Evolutionary conservation across 2,888 invertebrate genomes (phyloP).

Genomic region (Rapana venosa): DNA sequence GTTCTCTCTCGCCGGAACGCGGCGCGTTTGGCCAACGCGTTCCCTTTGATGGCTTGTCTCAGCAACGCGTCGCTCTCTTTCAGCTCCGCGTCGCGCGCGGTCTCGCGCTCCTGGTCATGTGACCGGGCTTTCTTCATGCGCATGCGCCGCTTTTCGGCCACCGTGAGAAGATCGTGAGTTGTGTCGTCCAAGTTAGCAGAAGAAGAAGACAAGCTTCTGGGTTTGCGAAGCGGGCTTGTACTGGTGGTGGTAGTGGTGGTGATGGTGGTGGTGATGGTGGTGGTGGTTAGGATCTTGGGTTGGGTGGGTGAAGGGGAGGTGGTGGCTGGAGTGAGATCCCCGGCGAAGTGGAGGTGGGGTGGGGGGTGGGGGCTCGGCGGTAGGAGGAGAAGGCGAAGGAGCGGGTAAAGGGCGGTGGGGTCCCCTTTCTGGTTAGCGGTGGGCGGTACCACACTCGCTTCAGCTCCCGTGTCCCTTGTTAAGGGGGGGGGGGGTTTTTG

Average conservation of each 20-base stretch:
- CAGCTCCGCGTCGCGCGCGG: not conserved
- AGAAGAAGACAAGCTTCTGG: not conserved
- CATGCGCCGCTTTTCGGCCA: slow-evolving; percentile 16
- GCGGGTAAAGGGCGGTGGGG: slow-evolving; percentile 46
- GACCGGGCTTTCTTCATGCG: slow-evolving; percentile 33
- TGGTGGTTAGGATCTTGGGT: not conserved
- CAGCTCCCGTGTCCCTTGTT: slow-evolving; percentile 72
- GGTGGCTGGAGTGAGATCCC: not conserved
- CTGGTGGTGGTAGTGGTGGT: not conserved
- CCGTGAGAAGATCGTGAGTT: slow-evolving; percentile 14
- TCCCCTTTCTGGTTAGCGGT: slow-evolving; percentile 43
- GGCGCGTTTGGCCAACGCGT: slow-evolving; percentile 23
- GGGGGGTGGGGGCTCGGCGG: slow-evolving; percentile 16
- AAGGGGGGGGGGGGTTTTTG: not conserved
- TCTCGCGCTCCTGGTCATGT: slow-evolving; percentile 27
- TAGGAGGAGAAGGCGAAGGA: slow-evolving; percentile 46
- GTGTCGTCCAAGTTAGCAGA: not conserved
- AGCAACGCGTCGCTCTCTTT: slow-evolving; percentile 16
- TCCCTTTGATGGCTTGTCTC: slow-evolving; percentile 28
- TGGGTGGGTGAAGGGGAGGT: not conserved
- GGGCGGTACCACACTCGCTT: slow-evolving; percentile 49
- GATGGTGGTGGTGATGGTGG: not conserved
- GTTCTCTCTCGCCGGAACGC: slow-evolving; percentile 12
- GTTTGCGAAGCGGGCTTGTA: not conserved
- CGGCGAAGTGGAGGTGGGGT: slow-evolving; percentile 2